Percentiles rank a stretch among this genome's conserved stretches.
These are phyloP conservation scores for Formica exsecta DNA, from an alignment of 1,140 invertebrate species.

Conservation along the genomic window DNA sequence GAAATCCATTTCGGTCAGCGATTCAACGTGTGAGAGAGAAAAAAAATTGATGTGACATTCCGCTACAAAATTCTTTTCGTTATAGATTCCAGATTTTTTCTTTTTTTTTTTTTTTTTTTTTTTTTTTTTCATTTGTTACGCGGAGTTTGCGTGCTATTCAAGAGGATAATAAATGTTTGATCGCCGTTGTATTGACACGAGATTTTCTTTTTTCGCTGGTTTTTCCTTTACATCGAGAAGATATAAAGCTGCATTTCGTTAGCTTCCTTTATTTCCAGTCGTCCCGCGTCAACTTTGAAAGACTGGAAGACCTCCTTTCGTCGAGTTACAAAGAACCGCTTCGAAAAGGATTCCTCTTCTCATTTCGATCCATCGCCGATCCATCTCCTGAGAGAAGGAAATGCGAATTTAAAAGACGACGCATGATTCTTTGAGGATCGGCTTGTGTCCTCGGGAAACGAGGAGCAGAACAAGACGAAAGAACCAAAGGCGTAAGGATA, in stretches of 20 bases:
- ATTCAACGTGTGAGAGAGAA: background rate
- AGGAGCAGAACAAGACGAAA: background rate
- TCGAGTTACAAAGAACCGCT: background rate
- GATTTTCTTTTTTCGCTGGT: background rate
- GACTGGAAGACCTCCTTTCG: background rate
- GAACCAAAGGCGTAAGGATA: background rate
- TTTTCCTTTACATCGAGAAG: conserved; percentile 7
- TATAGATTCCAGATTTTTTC: background rate
- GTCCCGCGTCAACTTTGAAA: background rate
- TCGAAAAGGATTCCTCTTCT: background rate
- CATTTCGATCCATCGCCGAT: conserved; percentile 41
- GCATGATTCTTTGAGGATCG: conserved; percentile 41
- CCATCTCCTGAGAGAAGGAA: background rate
- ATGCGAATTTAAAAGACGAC: conserved; percentile 5
- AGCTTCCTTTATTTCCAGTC: background rate
- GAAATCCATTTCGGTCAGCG: background rate
- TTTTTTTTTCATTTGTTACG: background rate
- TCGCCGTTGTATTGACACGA: background rate
- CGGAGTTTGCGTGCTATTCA: background rate
- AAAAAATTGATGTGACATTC: background rate
- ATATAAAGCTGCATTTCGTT: background rate
- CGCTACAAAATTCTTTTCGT: background rate
- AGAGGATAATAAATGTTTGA: background rate
- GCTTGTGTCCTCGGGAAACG: conserved; percentile 18
- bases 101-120: background rate